Conservation (phyloP, 64 coral and sea anemone species). For the Stylophora pistillata region DNA sequence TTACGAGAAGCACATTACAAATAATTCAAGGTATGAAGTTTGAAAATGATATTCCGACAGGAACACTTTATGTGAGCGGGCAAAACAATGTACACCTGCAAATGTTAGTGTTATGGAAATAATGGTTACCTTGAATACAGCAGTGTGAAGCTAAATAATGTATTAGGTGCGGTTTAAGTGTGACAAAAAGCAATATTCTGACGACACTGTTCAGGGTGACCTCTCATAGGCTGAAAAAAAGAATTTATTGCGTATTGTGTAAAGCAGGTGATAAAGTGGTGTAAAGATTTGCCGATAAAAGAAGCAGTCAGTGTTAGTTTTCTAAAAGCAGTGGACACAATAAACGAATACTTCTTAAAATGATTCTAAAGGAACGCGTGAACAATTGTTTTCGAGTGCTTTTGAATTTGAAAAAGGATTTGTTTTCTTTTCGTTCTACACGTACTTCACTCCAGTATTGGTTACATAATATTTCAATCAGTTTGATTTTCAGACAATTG, state of each 20-base stretch:
- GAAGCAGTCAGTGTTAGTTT: background rate
- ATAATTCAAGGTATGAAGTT: too few relatives aligned
- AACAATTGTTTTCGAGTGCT: background rate
- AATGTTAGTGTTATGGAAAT: background rate
- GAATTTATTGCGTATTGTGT: background rate
- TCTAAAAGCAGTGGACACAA: background rate
- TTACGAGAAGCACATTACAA: too few relatives aligned
- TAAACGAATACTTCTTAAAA: background rate
- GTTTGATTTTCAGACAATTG: background rate
- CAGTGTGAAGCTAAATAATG: background rate
- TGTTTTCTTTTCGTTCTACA: background rate
- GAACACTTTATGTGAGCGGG: background rate
- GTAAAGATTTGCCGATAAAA: background rate
- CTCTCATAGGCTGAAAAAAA: background rate
- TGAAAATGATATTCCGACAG: too few relatives aligned
- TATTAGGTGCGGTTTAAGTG: background rate
- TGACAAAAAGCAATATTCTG: background rate
- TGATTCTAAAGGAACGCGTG: background rate
- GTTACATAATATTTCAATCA: background rate
- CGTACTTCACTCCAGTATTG: background rate
- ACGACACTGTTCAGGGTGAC: background rate
- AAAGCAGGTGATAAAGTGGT: background rate
- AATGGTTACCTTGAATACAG: background rate
- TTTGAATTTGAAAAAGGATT: background rate
- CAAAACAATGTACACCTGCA: background rate